These are phyloP conservation scores for Paratrypauchen microcephalus DNA, from an alignment of 2,797 vertebrate species.

Conservation along the genomic window DNA sequence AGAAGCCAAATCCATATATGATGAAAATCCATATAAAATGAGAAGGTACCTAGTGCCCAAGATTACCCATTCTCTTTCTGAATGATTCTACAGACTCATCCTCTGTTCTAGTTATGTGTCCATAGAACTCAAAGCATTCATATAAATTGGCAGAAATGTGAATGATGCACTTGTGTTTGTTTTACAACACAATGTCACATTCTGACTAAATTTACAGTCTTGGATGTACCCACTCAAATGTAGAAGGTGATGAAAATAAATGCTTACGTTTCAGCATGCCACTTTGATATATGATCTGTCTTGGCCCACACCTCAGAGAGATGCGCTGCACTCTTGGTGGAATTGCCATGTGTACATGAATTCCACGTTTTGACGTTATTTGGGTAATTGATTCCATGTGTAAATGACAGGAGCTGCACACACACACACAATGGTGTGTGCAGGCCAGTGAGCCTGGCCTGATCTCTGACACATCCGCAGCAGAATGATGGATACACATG, in stretches of 20 bases:
- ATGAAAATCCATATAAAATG: neutral
- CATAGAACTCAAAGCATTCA: neutral
- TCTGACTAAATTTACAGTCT: conserved; percentile 41
- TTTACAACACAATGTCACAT: conserved; percentile 38
- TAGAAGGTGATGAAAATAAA: conserved; percentile 45
- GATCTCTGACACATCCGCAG: conserved; percentile 52
- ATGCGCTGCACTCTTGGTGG: conserved; percentile 15
- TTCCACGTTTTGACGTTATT: conserved; percentile 36
- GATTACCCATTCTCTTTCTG: neutral
- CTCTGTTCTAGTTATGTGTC: neutral
- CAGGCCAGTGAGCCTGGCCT: conserved; percentile 23
- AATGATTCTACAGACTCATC: neutral
- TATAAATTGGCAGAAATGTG: conserved; percentile 22
- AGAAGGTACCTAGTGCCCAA: neutral
- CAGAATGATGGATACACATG: conserved; percentile 62
- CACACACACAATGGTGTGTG: conserved; percentile 36
- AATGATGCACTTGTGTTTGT: conserved; percentile 32
- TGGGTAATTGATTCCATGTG: conserved; percentile 58
- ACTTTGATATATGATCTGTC: conserved; percentile 30
- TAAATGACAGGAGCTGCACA: conserved; percentile 49
- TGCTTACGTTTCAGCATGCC: conserved; percentile 36
- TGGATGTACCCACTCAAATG: conserved; percentile 44
- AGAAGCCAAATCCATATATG: neutral
- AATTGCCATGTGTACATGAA: conserved; percentile 19
- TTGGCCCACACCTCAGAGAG: conserved; percentile 18